A percentile compares a stretch with the other conserved stretches of the same genome.
Evolutionary conservation across 2,113 vertebrate species (phyloP).

Genomic region (Pseudois nayaur): DNA sequence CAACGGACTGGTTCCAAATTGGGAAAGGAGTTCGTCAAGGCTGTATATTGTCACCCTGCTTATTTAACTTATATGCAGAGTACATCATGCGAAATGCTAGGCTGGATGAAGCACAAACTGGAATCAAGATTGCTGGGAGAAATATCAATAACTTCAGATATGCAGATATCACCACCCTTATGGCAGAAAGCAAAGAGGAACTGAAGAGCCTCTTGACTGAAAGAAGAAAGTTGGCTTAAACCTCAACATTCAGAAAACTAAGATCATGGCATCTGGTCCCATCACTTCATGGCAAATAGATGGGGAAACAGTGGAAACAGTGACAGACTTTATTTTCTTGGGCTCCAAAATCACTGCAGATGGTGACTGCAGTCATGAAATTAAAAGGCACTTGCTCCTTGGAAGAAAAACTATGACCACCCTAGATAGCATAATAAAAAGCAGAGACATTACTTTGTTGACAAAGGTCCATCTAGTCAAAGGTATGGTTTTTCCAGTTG

Average conservation of each 20-base stretch:
- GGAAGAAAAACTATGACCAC: background rate
- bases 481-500: background rate
- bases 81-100: background rate
- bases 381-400: background rate
- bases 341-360: background rate
- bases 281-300: background rate
- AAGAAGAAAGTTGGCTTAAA: background rate
- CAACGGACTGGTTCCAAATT: background rate
- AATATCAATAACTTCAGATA: background rate
- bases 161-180: background rate
- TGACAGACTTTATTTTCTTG: background rate
- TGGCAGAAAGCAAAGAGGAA: background rate
- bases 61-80: background rate
- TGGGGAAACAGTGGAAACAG: background rate
- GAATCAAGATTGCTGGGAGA: background rate
- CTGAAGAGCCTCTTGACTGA: background rate
- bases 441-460: background rate
- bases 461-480: background rate
- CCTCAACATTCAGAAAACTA: background rate
- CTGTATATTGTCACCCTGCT: background rate
- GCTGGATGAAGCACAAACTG: background rate
- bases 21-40: background rate
- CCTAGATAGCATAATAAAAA: background rate
- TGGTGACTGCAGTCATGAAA: background rate
- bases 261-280: background rate